Percentiles rank a stretch among this genome's conserved stretches.
These are phyloP conservation scores for Machimus atricapillus DNA, from an alignment of 2,888 invertebrate species.

Conservation along the genomic window DNA sequence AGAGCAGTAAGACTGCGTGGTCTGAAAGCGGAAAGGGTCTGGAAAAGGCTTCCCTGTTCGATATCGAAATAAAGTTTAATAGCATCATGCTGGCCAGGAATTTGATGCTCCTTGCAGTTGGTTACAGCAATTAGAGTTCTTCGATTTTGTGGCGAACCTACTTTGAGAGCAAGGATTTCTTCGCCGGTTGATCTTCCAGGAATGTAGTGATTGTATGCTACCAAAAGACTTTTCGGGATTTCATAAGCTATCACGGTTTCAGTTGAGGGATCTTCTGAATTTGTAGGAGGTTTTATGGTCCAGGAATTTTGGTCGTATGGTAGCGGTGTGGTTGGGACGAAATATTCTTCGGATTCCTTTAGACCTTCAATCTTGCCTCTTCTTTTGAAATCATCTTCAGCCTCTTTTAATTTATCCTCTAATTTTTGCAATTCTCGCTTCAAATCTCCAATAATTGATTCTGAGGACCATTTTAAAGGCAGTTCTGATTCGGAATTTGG, in stretches of 20 bases:
- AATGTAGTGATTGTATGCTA: conserved; percentile 53
- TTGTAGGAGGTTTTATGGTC: not conserved
- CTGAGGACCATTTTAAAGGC: not conserved
- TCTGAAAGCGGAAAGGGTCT: conserved; percentile 63
- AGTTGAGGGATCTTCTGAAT: not conserved
- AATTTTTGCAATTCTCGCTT: not conserved
- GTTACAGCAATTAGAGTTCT: conserved; percentile 60
- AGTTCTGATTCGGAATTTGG: not conserved
- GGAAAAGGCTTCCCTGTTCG: conserved; percentile 62
- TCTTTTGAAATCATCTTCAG: not conserved
- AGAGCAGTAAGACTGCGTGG: conserved; percentile 63
- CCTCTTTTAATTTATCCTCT: not conserved
- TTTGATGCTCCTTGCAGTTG: conserved; percentile 39
- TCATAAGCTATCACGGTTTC: conserved; percentile 48
- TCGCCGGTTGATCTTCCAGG: conserved; percentile 55
- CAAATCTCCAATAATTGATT: not conserved
- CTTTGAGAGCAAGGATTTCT: conserved; percentile 57
- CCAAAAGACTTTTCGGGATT: conserved; percentile 47
- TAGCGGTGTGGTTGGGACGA: not conserved
- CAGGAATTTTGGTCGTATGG: not conserved
- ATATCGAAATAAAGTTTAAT: conserved; percentile 64
- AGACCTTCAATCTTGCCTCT: not conserved
- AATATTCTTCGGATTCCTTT: not conserved
- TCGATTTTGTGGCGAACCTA: conserved; percentile 53
- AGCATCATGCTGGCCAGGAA: conserved; percentile 53